Evolutionary conservation across 2,888 invertebrate genomes (phyloP), one percentile per base, ranked within the genome.

Genomic region (Parascotia fuliginaria): DNA sequence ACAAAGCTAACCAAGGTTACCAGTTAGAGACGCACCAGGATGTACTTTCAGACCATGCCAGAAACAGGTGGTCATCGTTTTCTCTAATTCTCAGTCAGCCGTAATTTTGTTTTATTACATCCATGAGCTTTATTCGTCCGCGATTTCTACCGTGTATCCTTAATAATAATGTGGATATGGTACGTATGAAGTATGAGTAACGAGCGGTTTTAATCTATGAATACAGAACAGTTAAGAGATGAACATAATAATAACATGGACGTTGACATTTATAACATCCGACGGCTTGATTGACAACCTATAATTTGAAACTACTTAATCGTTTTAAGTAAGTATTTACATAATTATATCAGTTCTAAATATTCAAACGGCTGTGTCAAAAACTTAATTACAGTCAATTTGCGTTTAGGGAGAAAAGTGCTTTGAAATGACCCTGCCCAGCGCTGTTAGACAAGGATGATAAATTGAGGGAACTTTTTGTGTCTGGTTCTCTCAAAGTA

Each of bases 51-150:
- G 65, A 67, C 67, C 55, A 55, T 50, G 47, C 60, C 68, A 70
- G 68, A 70, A 75, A 67, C 73, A 64, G 62, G 61, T 73, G 70
- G 68, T 72, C 69, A 67, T 68, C 55, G 67, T 69, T 74, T 73
- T 75, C 73, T 67, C 65, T 57, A 67, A 61, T 63, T 65, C 53
- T 61, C 58, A 61, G 65, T 58, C 27, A 47, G 52, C 63, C 48
- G 66, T 73, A 63, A 72, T 65, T 76, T 67, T 59, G 60, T 66
- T 79, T 77, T 78, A 79, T 77, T 70, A 60, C 75, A 76, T 79
- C 77, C 55, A 59, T 62, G 43, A 42, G 48, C 13, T 60, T 55
- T 47, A 60, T 68, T 60, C 44, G 22, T 51, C 45, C 55, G 37
- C 56, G 56, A 70, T 71, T 73, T 70, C 60, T 65, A 68, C 66